Evolutionary conservation across 2,113 vertebrate species (phyloP), one percentile per base, ranked within the genome.

Genomic region (Ia io): DNA sequence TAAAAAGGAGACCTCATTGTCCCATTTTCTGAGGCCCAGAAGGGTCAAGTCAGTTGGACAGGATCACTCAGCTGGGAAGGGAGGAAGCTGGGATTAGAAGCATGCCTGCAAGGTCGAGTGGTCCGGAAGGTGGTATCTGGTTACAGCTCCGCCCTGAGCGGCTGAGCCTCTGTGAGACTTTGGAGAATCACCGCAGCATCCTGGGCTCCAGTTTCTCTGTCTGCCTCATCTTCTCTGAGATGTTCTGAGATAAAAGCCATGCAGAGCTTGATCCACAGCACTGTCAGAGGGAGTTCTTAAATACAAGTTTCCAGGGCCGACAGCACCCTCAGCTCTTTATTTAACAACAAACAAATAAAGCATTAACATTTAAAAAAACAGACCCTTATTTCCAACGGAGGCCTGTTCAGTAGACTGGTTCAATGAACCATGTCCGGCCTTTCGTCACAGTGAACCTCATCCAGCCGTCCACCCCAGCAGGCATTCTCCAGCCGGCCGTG

Each of bases 321-420:
- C 53, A 56, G 40, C 49, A 91, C 11, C 44, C 47, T 61, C 30
- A 56, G 18, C 73, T 73, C 87, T 86, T 86, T 73, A 42, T 11
- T 86, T 94, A 49, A 92, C 93, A 95, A 56, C 79, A 79, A 90
- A 63, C 83, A 49, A 49, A 84, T 47, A 69, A 84, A 70, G 32
- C 35, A 73, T 79, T 47, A 44, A 59, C 49, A 11, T 88, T 67
- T 69, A 80, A 80, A 16, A 18, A 78, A 73, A 67, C 2, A 25
- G 3, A 63, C 9, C 7, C n/a, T 47, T 25, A 44, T 94, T 90
- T 77, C 67, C 47, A 40, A 4, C 44, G 82, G 40, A 61, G 56
- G 65, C n/a, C 11, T 17, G 35, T 40, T 44, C 37, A 10, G 47
- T 16, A 22, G 42, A 42, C 65, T 23, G 30, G 63, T 40, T 61